These are phyloP conservation scores for Empis livida DNA, from an alignment of 2,888 invertebrate genomes.

Conservation along the genomic window DNA sequence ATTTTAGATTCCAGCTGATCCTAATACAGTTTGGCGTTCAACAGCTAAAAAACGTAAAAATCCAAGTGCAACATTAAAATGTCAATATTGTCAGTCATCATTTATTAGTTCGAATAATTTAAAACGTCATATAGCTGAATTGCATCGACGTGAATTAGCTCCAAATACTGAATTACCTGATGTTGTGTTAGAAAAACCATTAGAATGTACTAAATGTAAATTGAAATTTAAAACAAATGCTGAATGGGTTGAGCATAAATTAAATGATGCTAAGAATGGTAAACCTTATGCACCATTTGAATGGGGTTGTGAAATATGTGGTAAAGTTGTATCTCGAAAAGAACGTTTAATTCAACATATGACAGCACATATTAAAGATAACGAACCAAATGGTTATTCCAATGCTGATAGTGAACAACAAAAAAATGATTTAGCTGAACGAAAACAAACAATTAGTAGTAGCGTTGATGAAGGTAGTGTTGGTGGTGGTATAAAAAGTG, in stretches of 20 bases:
- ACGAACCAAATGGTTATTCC: not conserved
- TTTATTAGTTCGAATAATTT: constrained; percentile 36
- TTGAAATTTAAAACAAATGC: constrained; percentile 27
- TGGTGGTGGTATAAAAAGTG: not conserved
- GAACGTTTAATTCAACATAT: constrained; percentile 35
- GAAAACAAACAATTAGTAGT: constrained; percentile 1
- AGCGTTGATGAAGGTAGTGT: constrained; percentile 5
- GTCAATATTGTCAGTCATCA: constrained; percentile 33
- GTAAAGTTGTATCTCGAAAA: constrained; percentile 33
- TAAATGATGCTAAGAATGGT: constrained; percentile 29
- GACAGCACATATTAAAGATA: constrained; percentile 31
- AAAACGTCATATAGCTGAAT: constrained; percentile 32
- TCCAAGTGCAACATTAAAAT: constrained; percentile 14
- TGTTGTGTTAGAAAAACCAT: constrained; percentile 27
- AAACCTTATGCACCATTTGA: constrained; percentile 33
- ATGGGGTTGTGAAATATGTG: constrained; percentile 36
- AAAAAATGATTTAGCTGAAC: constrained; percentile 4
- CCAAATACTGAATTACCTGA: constrained; percentile 27
- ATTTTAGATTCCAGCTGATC: constrained; percentile 14
- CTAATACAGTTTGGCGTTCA: constrained; percentile 13
- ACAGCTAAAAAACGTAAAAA: not conserved
- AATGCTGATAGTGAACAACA: constrained; percentile 1
- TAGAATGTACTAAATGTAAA: constrained; percentile 29
- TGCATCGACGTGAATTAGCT: constrained; percentile 31
- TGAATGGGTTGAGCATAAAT: constrained; percentile 35